Percentiles rank a stretch among this genome's conserved stretches.
These are phyloP conservation scores for Pipistrellus nathusii DNA, from an alignment of 2,797 vertebrate species.

Conservation along the genomic window DNA sequence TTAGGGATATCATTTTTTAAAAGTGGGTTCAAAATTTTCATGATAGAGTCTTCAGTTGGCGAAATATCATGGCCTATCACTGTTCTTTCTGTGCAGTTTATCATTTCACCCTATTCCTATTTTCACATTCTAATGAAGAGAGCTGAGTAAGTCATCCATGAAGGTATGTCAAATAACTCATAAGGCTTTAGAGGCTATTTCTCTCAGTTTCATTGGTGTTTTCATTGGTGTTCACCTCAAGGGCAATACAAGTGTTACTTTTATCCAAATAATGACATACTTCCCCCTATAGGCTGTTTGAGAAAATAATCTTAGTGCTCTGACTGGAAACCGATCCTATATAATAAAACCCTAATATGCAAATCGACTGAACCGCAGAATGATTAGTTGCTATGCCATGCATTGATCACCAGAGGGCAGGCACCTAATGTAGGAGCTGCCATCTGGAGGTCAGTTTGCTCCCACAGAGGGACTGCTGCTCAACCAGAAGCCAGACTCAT, in stretches of 20 bases:
- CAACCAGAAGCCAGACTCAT: too few relatives aligned
- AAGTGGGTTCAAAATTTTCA: background rate
- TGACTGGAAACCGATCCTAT: background rate
- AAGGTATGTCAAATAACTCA: background rate
- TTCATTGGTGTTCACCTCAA: slow-evolving; percentile 17
- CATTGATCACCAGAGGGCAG: too few relatives aligned
- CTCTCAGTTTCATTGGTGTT: background rate
- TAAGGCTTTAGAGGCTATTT: background rate
- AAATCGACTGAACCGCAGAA: too few relatives aligned
- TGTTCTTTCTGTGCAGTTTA: background rate
- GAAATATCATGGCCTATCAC: background rate
- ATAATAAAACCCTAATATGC: too few relatives aligned
- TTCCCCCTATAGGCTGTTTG: slow-evolving; percentile 28
- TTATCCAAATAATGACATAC: background rate
- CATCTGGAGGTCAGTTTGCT: too few relatives aligned
- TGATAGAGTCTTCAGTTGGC: background rate
- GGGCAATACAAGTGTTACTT: background rate
- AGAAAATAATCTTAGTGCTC: slow-evolving; percentile 35
- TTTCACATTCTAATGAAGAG: background rate
- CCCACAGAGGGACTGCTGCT: too few relatives aligned
- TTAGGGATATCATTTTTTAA: background rate
- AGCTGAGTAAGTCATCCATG: background rate
- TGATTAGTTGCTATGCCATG: too few relatives aligned
- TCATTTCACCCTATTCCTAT: background rate
- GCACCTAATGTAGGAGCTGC: too few relatives aligned